A percentile compares a stretch with the other conserved stretches of the same genome.
phyloP scores from a whole-genome alignment of 2,888 invertebrate genomes.

The Elmis aenea region DNA sequence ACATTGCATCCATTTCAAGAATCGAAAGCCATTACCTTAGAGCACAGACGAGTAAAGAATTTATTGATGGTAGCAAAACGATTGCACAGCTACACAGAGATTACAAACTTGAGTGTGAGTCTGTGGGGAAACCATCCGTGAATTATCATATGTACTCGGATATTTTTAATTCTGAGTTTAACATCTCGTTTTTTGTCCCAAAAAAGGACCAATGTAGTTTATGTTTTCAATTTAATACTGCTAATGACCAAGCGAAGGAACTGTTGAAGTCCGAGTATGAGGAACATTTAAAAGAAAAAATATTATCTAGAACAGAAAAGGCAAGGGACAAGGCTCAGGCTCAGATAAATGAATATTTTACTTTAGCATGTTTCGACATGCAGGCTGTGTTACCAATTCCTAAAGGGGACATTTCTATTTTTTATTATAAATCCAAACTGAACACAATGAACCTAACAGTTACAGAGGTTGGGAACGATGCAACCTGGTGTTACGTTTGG shows the following conservation, averaged over 20 bases:
- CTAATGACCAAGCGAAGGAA: conserved; percentile 8
- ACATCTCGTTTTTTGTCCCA: conserved; percentile 7
- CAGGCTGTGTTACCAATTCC: conserved; percentile 22
- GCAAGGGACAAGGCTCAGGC: conserved; percentile 15
- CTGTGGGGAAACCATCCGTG: conserved; percentile 7
- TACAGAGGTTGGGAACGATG: conserved; percentile 8
- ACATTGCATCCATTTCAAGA: conserved; percentile 28
- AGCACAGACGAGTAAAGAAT: conserved; percentile 23
- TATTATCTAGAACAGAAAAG: conserved; percentile 15
- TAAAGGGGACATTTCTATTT: conserved; percentile 18
- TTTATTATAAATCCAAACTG: conserved; percentile 24
- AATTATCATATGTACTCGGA: conserved; percentile 4
- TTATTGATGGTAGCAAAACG: conserved; percentile 27
- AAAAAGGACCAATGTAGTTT: conserved; percentile 13
- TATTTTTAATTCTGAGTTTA: conserved; percentile 10
- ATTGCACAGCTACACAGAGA: conserved; percentile 25
- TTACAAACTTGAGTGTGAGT: conserved; percentile 19
- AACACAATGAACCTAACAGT: conserved; percentile 20
- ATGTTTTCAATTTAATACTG: conserved; percentile 5
- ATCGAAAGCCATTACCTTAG: conserved; percentile 30
- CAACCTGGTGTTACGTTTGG: conserved; percentile 18
- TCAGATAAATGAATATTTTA: conserved; percentile 2
- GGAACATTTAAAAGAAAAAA: conserved; percentile 18
- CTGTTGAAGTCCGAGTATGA: conserved; percentile 6
- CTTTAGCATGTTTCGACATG: conserved; percentile 18